Evolutionary conservation across 1,140 invertebrate species (phyloP), one percentile per base, ranked within the genome.

Genomic region (Asbolus verrucosus): DNA sequence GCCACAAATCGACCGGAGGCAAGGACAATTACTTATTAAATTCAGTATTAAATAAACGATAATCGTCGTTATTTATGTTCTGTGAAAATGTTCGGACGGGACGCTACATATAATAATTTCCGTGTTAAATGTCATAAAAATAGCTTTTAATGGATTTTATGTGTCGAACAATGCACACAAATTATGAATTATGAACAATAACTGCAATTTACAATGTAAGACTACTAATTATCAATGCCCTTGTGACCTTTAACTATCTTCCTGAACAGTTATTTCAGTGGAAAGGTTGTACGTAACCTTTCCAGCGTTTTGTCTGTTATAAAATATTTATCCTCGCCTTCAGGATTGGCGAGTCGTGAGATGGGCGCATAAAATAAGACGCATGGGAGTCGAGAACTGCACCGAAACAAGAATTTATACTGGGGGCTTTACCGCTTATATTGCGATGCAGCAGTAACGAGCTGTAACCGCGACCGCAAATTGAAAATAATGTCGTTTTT

Each of bases 401-500:
- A 39, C 38, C 41, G 65, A 67, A 67, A 67, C 65, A 24, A 67
- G 65, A 67, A 67, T 67, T 67, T 67, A 67, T 67, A 38, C 27
- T 27, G 46, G 65, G 50, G 38, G 65, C 24, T 67, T 19, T 13
- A n/a, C n/a, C n/a, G 39, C 65, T 43, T 67, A 54, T 67, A 67
- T 67, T 67, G 65, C 65, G 39, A 36, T 67, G 65, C 65, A 67
- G 65, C 33, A 33, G 65, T 59, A 67, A 67, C 65, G 43, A 67
- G 65, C 65, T 21, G 65, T 24, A 66, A 67, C 65, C 65, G 65
- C 65, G 27, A 30, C 67, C 67, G 33, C 67, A 69, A 69, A 69
- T 69, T 69, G 67, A 69, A 69, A 69, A 62, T 69, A 69, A 69
- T 69, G 67, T 69, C 54, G 67, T 62, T 69, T 69, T 43, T 62